These are phyloP conservation scores for Monopterus albus DNA, from an alignment of 2,113 vertebrate genomes.

Conservation along the genomic window DNA sequence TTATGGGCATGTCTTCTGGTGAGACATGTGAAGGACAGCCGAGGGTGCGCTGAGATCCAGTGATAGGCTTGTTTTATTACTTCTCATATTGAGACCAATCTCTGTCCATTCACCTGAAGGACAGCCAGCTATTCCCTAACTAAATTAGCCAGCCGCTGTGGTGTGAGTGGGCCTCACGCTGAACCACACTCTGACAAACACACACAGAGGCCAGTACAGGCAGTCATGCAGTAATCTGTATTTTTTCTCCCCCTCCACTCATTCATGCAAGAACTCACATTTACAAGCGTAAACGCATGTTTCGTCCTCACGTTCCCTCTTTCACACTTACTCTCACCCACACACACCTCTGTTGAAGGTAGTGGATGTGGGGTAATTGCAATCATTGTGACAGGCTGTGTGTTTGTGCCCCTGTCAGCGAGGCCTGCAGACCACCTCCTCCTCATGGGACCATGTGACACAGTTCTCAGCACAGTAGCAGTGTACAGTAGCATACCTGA, in stretches of 20 bases:
- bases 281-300: constrained; percentile 42
- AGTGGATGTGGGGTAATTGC: constrained; percentile 58
- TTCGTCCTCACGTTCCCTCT: constrained; percentile 13
- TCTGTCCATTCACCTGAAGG: constrained; percentile 81
- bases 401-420: constrained; percentile 53
- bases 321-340: neutral
- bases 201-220: constrained; percentile 31
- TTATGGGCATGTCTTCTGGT: constrained; percentile 15
- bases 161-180: constrained; percentile 60
- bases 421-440: constrained; percentile 34
- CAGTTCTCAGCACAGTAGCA: constrained; percentile 23
- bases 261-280: constrained; percentile 38
- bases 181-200: constrained; percentile 31
- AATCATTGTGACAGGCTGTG: constrained; percentile 45
- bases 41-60: constrained; percentile 74
- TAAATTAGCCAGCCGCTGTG: constrained; percentile 77
- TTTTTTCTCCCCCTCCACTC: neutral
- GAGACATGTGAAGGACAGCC: constrained; percentile 77
- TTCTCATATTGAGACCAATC: constrained; percentile 83
- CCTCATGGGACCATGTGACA: constrained; percentile 50
- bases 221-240: constrained; percentile 48
- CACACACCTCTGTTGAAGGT: constrained; percentile 14
- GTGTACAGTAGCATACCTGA: constrained; percentile 36
- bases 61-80: constrained; percentile 81
- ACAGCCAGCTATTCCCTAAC: constrained; percentile 80